Conservation (phyloP, 2,113 vertebrate genomes). For the Eurypyga helias region DNA sequence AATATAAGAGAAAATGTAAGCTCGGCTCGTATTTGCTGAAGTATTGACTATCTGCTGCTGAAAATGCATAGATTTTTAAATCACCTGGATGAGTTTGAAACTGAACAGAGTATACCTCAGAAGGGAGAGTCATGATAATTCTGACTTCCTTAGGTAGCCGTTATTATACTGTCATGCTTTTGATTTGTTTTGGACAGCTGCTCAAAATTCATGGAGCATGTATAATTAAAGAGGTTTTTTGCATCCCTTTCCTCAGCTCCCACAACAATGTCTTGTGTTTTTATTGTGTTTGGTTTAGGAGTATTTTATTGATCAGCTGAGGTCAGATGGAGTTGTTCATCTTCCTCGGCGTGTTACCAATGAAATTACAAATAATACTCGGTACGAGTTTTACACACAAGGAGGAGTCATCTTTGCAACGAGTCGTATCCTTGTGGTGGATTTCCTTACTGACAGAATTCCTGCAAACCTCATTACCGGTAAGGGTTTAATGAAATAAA, state of each 20-base stretch:
- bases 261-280: not conserved
- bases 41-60: not conserved
- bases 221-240: not conserved
- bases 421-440: constrained; percentile 95
- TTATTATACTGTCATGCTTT: not conserved
- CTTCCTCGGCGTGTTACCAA: constrained; percentile 91
- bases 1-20: not conserved
- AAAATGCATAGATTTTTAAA: not conserved
- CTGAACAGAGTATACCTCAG: no score
- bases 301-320: constrained; percentile 91
- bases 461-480: constrained; percentile 93
- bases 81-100: not conserved
- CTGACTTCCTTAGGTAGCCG: not conserved
- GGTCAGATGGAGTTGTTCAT: constrained; percentile 86
- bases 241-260: not conserved
- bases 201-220: not conserved
- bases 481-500: constrained; percentile 64
- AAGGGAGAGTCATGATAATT: not conserved
- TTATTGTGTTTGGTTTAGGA: constrained; percentile 78
- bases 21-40: not conserved
- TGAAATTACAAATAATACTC: constrained; percentile 84
- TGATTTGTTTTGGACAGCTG: not conserved
- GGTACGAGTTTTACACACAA: constrained; percentile 90
- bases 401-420: constrained; percentile 95
- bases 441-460: constrained; percentile 94